Percentiles rank a stretch among this genome's conserved stretches.
These are phyloP conservation scores for Metridium senile DNA, from an alignment of 92 coral and sea anemone species.

Conservation along the genomic window DNA sequence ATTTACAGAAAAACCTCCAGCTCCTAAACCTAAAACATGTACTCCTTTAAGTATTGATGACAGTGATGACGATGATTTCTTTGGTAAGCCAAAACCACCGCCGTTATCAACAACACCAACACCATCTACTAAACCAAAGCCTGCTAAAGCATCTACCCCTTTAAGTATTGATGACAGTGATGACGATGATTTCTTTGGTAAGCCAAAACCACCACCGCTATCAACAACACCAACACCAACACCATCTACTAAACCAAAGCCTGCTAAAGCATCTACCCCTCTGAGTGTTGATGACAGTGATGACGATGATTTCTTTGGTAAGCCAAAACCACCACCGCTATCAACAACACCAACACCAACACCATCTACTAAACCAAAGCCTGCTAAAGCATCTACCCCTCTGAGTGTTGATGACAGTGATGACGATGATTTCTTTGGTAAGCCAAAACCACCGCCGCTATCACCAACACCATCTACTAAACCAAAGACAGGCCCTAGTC, in stretches of 20 bases:
- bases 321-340: constrained; percentile 47
- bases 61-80: constrained; percentile 64
- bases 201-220: constrained; percentile 47
- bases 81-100: constrained; percentile 52
- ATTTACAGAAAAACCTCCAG: constrained; percentile 8
- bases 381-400: constrained; percentile 27
- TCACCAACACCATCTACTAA: constrained; percentile 17
- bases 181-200: constrained; percentile 63
- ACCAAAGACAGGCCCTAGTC: constrained; percentile 10
- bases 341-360: constrained; percentile 21
- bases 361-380: background rate
- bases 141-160: constrained; percentile 27
- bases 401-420: constrained; percentile 40
- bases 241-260: background rate
- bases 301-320: constrained; percentile 63
- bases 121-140: background rate
- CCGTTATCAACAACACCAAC: constrained; percentile 33
- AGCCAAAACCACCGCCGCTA: constrained; percentile 47
- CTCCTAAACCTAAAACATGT: constrained; percentile 27
- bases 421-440: constrained; percentile 63
- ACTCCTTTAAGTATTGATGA: constrained; percentile 30
- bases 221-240: constrained; percentile 21
- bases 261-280: constrained; percentile 27
- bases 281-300: constrained; percentile 40
- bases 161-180: constrained; percentile 39